phyloP scores from a whole-genome alignment of 2,888 invertebrate species.

The Cheiracanthium punctorium region DNA sequence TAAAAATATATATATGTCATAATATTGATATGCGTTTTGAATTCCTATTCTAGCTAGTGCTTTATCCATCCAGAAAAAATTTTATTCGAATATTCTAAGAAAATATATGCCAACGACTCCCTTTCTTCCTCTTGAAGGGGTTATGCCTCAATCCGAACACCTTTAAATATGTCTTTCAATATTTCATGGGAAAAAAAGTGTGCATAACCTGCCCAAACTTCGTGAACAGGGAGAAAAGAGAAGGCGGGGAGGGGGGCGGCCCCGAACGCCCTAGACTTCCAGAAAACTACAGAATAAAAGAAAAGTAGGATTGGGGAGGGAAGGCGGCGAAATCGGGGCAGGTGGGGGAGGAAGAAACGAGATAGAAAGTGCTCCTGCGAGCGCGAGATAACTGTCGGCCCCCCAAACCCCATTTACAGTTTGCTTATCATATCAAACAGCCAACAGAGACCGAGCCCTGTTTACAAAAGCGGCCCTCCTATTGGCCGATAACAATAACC shows the following conservation, averaged over 20 bases:
- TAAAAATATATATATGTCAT: too few relatives aligned
- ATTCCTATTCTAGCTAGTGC: too few relatives aligned
- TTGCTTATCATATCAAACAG: constrained; percentile 68
- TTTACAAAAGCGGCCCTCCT: constrained; percentile 66
- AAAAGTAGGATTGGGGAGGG: neutral
- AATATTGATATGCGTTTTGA: too few relatives aligned
- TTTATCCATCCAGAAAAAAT: too few relatives aligned
- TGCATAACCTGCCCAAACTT: too few relatives aligned
- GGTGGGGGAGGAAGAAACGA: constrained; percentile 11
- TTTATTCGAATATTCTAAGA: too few relatives aligned
- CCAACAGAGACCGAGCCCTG: constrained; percentile 46
- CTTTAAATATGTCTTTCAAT: neutral
- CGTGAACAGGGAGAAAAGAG: too few relatives aligned
- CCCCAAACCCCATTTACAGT: constrained; percentile 61
- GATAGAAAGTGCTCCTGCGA: constrained; percentile 64
- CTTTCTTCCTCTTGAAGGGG: too few relatives aligned
- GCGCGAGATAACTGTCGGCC: constrained; percentile 54
- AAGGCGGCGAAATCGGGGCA: neutral
- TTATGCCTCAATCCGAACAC: too few relatives aligned
- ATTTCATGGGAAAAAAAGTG: too few relatives aligned
- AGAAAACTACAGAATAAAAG: constrained; percentile 35
- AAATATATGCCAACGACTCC: too few relatives aligned
- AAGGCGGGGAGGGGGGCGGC: too few relatives aligned
- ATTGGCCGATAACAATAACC: constrained; percentile 69
- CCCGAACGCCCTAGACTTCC: neutral